Conservation (phyloP, 2,113 vertebrate genomes). For the Hydropotes inermis region DNA sequence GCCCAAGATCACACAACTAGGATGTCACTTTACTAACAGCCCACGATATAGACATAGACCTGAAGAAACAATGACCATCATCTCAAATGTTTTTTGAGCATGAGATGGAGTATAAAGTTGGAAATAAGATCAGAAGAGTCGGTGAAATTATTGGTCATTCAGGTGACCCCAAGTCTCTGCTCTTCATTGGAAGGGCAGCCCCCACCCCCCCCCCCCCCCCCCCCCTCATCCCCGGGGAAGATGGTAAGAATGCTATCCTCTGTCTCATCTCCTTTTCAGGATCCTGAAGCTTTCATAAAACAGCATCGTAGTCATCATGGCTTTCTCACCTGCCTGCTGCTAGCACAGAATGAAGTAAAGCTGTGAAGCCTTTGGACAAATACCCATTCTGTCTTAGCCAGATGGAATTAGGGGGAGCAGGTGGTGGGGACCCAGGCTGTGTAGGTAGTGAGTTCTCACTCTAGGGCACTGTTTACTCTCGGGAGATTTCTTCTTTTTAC, state of each 20-base stretch:
- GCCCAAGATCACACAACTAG: neutral
- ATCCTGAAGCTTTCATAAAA: neutral
- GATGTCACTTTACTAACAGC: neutral
- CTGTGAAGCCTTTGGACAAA: neutral
- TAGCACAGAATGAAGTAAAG: neutral
- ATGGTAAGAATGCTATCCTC: neutral
- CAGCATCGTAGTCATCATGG: neutral
- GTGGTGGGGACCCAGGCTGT: neutral
- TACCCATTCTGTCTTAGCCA: neutral
- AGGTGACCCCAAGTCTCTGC: neutral
- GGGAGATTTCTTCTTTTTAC: slow-evolving; percentile 6
- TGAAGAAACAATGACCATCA: neutral
- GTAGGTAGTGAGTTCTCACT: neutral
- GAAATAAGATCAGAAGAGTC: neutral
- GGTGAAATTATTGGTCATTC: neutral
- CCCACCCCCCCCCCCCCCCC: neutral
- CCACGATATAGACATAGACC: neutral
- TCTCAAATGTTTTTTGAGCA: neutral
- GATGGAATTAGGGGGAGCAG: neutral
- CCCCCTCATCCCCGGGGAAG: neutral
- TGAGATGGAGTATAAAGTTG: neutral
- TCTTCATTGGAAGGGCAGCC: neutral
- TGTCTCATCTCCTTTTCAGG: neutral
- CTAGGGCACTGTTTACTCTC: neutral
- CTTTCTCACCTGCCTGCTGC: neutral